A percentile compares a stretch with the other conserved stretches of the same genome.
phyloP scores from a whole-genome alignment of 2,113 vertebrate species.

The Stigmatopora argus region DNA sequence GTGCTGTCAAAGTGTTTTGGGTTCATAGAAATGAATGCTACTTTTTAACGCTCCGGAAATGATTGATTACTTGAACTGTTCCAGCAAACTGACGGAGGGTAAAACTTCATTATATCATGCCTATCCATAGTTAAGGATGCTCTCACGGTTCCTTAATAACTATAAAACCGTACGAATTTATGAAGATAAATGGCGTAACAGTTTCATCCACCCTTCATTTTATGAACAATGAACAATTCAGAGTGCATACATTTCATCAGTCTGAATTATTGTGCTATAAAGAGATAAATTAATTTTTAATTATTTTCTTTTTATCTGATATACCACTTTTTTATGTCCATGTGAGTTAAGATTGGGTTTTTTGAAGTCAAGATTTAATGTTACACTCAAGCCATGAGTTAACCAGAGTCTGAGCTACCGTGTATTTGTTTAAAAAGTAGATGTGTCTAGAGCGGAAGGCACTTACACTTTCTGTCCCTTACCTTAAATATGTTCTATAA shows the following conservation, averaged over 20 bases:
- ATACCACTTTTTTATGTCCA: not conserved
- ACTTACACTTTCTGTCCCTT: not conserved
- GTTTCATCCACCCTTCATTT: not conserved
- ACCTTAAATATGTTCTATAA: not conserved
- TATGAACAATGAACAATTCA: not conserved
- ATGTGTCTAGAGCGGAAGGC: not conserved
- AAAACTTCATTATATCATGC: not conserved
- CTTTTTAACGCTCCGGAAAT: not conserved
- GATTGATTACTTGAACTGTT: not conserved
- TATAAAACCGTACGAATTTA: not conserved
- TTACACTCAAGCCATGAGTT: not conserved
- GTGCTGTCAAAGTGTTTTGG: not conserved
- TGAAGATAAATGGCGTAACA: not conserved
- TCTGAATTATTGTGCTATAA: conserved; percentile 3
- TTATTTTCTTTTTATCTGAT: not conserved
- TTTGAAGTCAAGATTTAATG: no score
- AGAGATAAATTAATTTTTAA: not conserved
- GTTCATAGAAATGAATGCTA: not conserved
- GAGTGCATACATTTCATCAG: not conserved
- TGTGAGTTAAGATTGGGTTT: no score
- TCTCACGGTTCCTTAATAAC: not conserved
- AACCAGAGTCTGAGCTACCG: not conserved
- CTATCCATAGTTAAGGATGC: not conserved
- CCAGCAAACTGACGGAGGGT: not conserved
- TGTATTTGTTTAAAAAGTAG: not conserved